Conservation (phyloP, 2,113 vertebrate species). For the Triplophysa tibetana region DNA sequence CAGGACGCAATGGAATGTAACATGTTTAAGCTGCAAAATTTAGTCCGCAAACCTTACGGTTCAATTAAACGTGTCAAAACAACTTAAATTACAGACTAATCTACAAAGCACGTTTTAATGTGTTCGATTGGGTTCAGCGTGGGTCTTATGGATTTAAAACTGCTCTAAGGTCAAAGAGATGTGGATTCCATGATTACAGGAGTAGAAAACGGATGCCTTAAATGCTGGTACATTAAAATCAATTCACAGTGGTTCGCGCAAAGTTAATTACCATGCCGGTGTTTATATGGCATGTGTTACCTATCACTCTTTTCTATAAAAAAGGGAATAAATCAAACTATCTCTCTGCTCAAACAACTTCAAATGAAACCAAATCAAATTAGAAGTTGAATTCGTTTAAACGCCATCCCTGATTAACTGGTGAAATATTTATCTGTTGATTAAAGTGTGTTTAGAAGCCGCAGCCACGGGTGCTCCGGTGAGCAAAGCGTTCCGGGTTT, state of each 20-base stretch:
- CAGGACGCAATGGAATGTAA: neutral
- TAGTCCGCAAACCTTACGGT: neutral
- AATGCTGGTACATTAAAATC: conserved; percentile 27
- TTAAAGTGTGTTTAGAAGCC: conserved; percentile 62
- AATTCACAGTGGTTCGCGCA: conserved; percentile 32
- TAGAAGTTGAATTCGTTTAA: conserved; percentile 63
- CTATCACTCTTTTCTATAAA: conserved; percentile 3
- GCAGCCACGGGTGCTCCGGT: conserved; percentile 29
- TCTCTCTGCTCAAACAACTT: conserved; percentile 31
- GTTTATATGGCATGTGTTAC: conserved; percentile 6
- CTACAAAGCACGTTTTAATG: neutral
- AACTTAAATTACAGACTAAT: conserved; percentile 20
- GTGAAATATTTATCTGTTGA: conserved; percentile 67
- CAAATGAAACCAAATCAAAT: conserved; percentile 52
- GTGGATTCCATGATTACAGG: conserved; percentile 14
- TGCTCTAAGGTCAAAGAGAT: conserved; percentile 16
- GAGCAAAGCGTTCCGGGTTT: conserved; percentile 54
- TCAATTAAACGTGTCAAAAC: conserved; percentile 11
- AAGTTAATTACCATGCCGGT: conserved; percentile 24
- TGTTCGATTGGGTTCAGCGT: neutral
- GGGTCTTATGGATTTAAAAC: conserved; percentile 15
- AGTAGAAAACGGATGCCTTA: neutral
- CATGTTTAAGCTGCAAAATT: neutral
- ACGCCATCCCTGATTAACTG: conserved; percentile 58
- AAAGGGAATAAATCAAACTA: conserved; percentile 19